Evolutionary conservation across 1,140 invertebrate species (phyloP), one percentile per base, ranked within the genome.

Genomic region (Dufourea novaeangliae): DNA sequence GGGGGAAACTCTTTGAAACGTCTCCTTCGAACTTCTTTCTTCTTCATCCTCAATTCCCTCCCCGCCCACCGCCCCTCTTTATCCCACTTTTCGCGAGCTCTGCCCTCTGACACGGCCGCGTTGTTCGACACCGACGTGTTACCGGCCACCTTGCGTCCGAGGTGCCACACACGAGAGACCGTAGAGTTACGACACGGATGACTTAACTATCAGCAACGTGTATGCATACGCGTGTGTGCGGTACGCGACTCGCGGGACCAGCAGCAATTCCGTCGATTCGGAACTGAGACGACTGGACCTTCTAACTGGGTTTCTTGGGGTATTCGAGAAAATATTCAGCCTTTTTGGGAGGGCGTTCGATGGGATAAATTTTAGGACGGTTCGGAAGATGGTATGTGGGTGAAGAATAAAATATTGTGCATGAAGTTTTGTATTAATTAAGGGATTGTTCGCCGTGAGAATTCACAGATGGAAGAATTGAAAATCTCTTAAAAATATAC

Each of bases 61-160:
- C 1, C 17, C 32, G 11, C 44, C 1, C 27, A 25, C 5, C 25
- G 0, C 50, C 6, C 10, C 44, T 29, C 25, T 32, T 22, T 17
- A 50, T 57, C 27, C 17, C 12, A 17, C 29, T 57, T 41, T 2
- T 1, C 22, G 52, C 52, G 54, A 10, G n/a, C 20, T 50, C 25
- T 39, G n/a, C 37, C 29, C 62, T 75, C 34, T 32, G 39, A n/a
- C 11, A 59, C 71, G 25, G 10, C n/a, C 17, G 12, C 68, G 69
- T 70, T 62, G 80, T 66, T 79, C 54, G 69, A 83, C 82, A 74
- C 62, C 62, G 68, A 50, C 67, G 72, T 63, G 62, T 64, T 63
- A 50, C 71, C 74, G 63, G 32, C 63, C 79, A 78, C 81, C 79
- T 83, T 83, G 68, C 63, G 22, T 78, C 68, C 20, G 68, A 78